Conservation (phyloP, 2,113 vertebrate genomes). For the Psittacula cyanocephala region DNA sequence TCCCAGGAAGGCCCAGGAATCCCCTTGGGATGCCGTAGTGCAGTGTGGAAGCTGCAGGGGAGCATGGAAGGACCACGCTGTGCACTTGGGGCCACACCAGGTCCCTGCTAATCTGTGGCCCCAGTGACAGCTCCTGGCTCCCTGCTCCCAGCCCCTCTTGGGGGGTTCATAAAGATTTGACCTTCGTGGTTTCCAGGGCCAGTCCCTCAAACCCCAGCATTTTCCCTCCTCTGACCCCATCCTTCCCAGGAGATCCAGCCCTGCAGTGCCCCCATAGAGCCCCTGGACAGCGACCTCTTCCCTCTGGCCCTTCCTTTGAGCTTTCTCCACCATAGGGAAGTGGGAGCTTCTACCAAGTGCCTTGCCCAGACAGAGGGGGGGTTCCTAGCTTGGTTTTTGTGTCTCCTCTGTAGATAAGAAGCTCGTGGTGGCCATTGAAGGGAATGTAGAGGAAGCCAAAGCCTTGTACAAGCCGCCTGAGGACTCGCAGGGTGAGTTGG, state of each 20-base stretch:
- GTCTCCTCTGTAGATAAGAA: conserved; percentile 84
- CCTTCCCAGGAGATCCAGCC: neutral
- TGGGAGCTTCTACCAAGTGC: neutral
- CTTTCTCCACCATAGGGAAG: neutral
- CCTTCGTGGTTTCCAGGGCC: neutral
- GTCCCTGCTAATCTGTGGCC: neutral
- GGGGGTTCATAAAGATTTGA: neutral
- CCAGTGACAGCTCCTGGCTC: rapidly evolving
- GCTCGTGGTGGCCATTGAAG: conserved; percentile 86
- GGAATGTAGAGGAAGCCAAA: conserved; percentile 95
- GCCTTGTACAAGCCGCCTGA: conserved; percentile 94
- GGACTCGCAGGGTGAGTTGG: conserved; percentile 89
- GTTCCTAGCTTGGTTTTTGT: neutral
- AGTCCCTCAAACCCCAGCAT: neutral
- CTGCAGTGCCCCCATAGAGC: rapidly evolving
- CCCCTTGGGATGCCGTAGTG: neutral
- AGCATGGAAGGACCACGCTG: rapidly evolving
- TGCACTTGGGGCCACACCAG: neutral
- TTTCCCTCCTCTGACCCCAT: neutral
- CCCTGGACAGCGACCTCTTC: neutral
- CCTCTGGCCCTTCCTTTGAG: neutral
- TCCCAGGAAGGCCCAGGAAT: neutral
- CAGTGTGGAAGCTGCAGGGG: neutral
- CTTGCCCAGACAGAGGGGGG: neutral
- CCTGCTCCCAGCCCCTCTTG: neutral